phyloP scores from a whole-genome alignment of 2,797 vertebrate species.

The Brachyrhaphis roseni region DNA sequence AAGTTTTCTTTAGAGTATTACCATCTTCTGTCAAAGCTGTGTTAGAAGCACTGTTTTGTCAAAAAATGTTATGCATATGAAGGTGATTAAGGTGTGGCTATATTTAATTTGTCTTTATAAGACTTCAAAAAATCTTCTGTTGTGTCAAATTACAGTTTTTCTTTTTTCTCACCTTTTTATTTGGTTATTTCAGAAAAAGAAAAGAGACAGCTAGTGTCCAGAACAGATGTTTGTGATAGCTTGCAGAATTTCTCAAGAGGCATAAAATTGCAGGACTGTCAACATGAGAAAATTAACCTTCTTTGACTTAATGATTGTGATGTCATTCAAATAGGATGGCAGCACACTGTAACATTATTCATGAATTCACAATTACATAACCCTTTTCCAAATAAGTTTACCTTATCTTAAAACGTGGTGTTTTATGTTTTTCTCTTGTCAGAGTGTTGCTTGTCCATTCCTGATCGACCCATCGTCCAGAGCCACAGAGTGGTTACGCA shows the following conservation, averaged over 20 bases:
- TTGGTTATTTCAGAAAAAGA: background rate
- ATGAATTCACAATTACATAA: conserved; percentile 5
- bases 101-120: background rate
- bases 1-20: background rate
- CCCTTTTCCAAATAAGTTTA: conserved; percentile 5
- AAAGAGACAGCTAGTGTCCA: background rate
- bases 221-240: conserved; percentile 18
- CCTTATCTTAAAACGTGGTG: conserved; percentile 8
- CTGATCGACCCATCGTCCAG: conserved; percentile 95
- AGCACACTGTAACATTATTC: conserved; percentile 17
- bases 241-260: conserved; percentile 36
- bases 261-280: conserved; percentile 42
- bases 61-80: background rate
- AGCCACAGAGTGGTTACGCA: conserved; percentile 93
- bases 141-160: background rate
- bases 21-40: background rate
- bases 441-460: conserved; percentile 96
- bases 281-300: conserved; percentile 28
- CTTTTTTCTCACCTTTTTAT: background rate
- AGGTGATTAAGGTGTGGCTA: background rate
- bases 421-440: conserved; percentile 28
- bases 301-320: conserved; percentile 32
- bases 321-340: conserved; percentile 33
- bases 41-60: background rate
- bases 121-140: background rate